Percentiles rank a stretch among this genome's conserved stretches.
phyloP scores from a whole-genome alignment of 2,888 invertebrate species.

The Acleris sparsana region DNA sequence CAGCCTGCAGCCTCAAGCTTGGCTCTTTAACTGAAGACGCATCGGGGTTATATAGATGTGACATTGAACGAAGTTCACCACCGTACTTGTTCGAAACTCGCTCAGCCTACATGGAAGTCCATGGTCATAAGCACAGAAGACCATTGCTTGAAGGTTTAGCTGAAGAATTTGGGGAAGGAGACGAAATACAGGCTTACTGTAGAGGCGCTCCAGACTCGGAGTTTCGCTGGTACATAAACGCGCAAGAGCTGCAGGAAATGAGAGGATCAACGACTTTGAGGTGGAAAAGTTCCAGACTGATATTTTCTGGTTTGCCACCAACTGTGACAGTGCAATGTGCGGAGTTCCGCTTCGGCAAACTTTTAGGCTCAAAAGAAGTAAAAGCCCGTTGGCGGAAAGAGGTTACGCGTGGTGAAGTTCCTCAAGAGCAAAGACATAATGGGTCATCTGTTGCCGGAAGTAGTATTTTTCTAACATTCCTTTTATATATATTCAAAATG shows the following conservation, averaged over 20 bases:
- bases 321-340: constrained; percentile 79
- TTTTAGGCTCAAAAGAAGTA: constrained; percentile 62
- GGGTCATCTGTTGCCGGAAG: constrained; percentile 29
- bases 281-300: constrained; percentile 53
- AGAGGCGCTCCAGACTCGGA: constrained; percentile 63
- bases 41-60: constrained; percentile 70
- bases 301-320: constrained; percentile 74
- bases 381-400: constrained; percentile 61
- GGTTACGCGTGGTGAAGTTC: constrained; percentile 45
- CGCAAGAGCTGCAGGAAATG: constrained; percentile 58
- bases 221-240: constrained; percentile 74
- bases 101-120: constrained; percentile 67
- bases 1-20: constrained; percentile 63
- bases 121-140: constrained; percentile 58
- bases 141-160: constrained; percentile 69
- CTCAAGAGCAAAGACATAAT: constrained; percentile 51
- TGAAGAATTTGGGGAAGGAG: constrained; percentile 63
- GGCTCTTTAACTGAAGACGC: constrained; percentile 69
- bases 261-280: constrained; percentile 58
- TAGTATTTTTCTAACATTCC: constrained; percentile 7
- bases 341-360: constrained; percentile 76
- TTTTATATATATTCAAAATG: constrained; percentile 12
- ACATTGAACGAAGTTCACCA: constrained; percentile 68
- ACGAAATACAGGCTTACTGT: constrained; percentile 68
- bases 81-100: constrained; percentile 68